These are phyloP conservation scores for Nyctibius bracteatus DNA, from an alignment of 2,113 vertebrate genomes.

Conservation along the genomic window DNA sequence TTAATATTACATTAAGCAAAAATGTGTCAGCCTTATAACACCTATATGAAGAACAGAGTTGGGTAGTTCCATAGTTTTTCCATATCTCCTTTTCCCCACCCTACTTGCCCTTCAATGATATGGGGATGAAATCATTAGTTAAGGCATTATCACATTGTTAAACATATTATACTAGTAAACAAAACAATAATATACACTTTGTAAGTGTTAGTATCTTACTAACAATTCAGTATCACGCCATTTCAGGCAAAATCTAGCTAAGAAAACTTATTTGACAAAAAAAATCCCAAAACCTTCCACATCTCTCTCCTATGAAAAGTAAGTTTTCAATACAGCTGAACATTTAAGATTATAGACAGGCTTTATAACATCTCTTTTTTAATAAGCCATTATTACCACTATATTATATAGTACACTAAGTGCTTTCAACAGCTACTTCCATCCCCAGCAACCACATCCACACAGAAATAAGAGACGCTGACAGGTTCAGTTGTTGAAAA, in stretches of 20 bases:
- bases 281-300: not conserved
- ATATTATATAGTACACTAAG: not conserved
- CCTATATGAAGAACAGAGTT: not conserved
- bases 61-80: not conserved
- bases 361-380: not conserved
- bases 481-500: not conserved
- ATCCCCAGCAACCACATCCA: not conserved
- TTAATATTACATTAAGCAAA: not conserved
- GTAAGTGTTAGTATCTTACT: not conserved
- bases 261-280: not conserved
- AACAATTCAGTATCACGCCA: not conserved
- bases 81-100: rapidly evolving
- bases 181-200: not conserved
- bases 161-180: not conserved
- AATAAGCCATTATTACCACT: not conserved
- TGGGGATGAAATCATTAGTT: not conserved
- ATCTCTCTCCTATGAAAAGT: rapidly evolving
- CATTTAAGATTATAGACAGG: not conserved
- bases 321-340: not conserved
- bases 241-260: not conserved
- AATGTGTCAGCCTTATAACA: not conserved
- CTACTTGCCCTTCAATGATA: rapidly evolving
- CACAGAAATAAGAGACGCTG: not conserved
- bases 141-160: not conserved
- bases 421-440: not conserved